Evolutionary conservation across 2,888 invertebrate species (phyloP), one percentile per base, ranked within the genome.

Genomic region (Hydrotaea diabolus): DNA sequence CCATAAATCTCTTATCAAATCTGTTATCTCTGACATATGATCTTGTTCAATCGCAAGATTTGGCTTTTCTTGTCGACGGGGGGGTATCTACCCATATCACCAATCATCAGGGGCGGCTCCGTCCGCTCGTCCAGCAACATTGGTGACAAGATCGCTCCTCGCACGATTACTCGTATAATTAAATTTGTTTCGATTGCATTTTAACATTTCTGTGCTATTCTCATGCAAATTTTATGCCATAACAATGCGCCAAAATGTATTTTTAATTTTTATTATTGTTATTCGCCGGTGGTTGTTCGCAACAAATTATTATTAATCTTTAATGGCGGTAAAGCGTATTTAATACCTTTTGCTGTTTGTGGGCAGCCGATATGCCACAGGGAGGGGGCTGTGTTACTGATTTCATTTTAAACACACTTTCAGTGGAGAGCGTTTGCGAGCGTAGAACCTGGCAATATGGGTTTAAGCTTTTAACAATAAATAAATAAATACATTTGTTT

Each of bases 271-370:
- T 39, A 11, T 66, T 17, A 13, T 39, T 66, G n/a, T 21, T 19
- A 19, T n/a, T 39, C 11, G 31, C 2, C 1, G 26, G 62, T 62
- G 26, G 62, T 31, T 39, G 66, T 43, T 69, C 23, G 46, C 69
- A 81, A 81, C 80, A 81, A 84, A 81, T 84, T 84, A 57, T 55
- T 77, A 76, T 84, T 78, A 78, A 81, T 84, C 78, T 84, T 66
- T 78, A 81, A 81, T 81, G 81, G 72, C 75, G 53, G 53, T 11
- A 9, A 64, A 81, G 77, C 83, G 64, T 55, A 36, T 64, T 74
- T 69, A 69, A 74, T 80, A 49, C 17, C 9, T 36, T 69, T 46
- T 31, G n/a, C n/a, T 69, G 66, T 66, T 66, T 62, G 21, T 31
- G 31, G 31, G 31, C 3, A 31, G 31, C 31, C 31, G 31, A 31